Evolutionary conservation across 2,888 invertebrate species (phyloP), one percentile per base, ranked within the genome.

Genomic region (Thyatira batis): DNA sequence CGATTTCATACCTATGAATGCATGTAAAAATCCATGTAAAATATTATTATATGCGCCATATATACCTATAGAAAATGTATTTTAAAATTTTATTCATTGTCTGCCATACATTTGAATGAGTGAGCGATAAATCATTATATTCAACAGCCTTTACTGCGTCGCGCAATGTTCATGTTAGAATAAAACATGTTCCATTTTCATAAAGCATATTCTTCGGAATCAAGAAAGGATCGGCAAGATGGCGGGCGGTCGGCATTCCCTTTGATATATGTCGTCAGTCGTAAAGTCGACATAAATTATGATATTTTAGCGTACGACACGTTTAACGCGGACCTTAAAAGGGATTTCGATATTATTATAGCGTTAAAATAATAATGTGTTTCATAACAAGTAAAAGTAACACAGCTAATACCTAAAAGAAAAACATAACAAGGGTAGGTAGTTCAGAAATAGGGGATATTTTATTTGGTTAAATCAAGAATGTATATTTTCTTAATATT

Each of bases 241-340:
- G 45, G 45, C 45, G 45, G 23, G 9, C 39, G 8, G 39, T 39
- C 39, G 39, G 39, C 39, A 8, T 13, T 33, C 39, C 25, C 45
- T 23, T 46, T 23, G 45, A 23, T 17, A 17, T 43, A 13, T 21
- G 20, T 23, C 23, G 45, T 23, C 45, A 21, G 51, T 17, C 50
- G 58, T 55, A 44, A 55, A 56, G 48, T 52, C 30, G 44, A 44
- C 51, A 54, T 59, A 59, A 56, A 59, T 59, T 59, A 59, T 48
- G 46, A 59, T 59, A 55, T 48, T 52, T 57, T 52, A 52, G 30
- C 33, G 48, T 17, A 30, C 39, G 53, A 11, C 51, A 43, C 49
- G 28, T 45, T 51, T 53, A 39, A 53, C 48, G 50, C 39, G 45
- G 23, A 43, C 23, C 49, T 33, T 23, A 43, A 39, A 46, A 25